Base-by-base conservation (phyloP, 2,113 vertebrate genomes). In the Mastomys natalensis region DNA sequence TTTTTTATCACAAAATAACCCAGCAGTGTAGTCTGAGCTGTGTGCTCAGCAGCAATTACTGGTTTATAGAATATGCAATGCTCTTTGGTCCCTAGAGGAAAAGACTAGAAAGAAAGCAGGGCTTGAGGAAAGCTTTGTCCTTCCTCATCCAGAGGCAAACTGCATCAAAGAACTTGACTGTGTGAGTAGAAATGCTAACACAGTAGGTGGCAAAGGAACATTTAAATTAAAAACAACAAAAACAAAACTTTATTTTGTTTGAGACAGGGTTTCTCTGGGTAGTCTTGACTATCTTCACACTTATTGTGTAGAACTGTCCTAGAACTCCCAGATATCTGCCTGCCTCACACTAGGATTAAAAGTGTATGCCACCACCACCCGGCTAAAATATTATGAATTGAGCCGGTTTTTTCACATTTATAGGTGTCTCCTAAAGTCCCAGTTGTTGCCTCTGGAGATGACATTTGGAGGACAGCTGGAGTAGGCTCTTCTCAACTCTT, bases 41-140 rank as follows among this genome's bases (percentile, higher is more conserved):
- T 95, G 37, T 76, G 7, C 85, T 93, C 85, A 87, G 81, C 62
- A 93, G 77, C 74, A 95, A 26, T 76, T 86, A 95, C 86, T 88
- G n/a, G n/a, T 91, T 95, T 94, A 70, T 89, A 82, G 92, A 94
- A 93, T 94, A 62, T 31, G 95, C 60, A 91, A 5, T 86, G 81
- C 62, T 89, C 76, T 96, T 97, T 90, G 92, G 87, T 96, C 84
- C 74, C 86, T 74, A 2, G 87, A 92, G 91, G 43, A 95, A 89
- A 96, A 95, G 91, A 72, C 82, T 84, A 3, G 90, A 91, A 95
- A 95, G 55, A 93, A 90, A 76, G 51, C 80, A 29, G 37, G 68
- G n/a, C 72, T 94, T 93, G 40, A 84, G 26, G 48, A 85, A 74
- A 97, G n/a, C 68, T 84, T 95, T 97, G 97, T 94, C 87, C 43